A percentile compares a stretch with the other conserved stretches of the same genome.
Conservation (phyloP, 2,113 vertebrate species). For the Oryctolagus cuniculus region DNA sequence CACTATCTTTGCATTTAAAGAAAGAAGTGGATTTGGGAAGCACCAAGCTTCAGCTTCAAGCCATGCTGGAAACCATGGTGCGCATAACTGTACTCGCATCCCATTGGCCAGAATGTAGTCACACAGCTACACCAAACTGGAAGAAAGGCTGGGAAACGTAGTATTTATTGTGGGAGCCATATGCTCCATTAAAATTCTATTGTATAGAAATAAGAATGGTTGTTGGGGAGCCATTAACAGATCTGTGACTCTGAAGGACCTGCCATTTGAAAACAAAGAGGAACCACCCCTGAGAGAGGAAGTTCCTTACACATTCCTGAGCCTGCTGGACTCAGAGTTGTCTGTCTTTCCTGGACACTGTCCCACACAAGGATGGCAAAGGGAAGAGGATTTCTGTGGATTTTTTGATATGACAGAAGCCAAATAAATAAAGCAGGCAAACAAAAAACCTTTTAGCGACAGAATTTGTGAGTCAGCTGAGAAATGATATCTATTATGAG, state of each 20-base stretch:
- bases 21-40: too few relatives aligned
- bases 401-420: background rate
- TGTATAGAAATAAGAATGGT: background rate
- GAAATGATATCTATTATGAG: background rate
- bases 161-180: background rate
- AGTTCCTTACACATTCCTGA: too few relatives aligned
- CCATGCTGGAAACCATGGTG: too few relatives aligned
- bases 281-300: background rate
- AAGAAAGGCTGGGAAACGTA: background rate
- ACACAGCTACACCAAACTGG: background rate
- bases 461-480: constrained; percentile 20
- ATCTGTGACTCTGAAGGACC: background rate
- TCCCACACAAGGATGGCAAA: too few relatives aligned
- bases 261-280: background rate
- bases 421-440: too few relatives aligned
- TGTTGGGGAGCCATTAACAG: background rate
- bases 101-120: background rate
- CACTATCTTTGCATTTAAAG: too few relatives aligned
- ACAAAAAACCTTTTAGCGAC: background rate
- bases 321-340: background rate
- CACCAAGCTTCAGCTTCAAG: too few relatives aligned
- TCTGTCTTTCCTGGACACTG: background rate
- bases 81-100: accelerated
- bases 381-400: background rate
- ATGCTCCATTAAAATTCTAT: background rate